phyloP scores from a whole-genome alignment of 2,797 vertebrate genomes.

The Erpetoichthys calabaricus region DNA sequence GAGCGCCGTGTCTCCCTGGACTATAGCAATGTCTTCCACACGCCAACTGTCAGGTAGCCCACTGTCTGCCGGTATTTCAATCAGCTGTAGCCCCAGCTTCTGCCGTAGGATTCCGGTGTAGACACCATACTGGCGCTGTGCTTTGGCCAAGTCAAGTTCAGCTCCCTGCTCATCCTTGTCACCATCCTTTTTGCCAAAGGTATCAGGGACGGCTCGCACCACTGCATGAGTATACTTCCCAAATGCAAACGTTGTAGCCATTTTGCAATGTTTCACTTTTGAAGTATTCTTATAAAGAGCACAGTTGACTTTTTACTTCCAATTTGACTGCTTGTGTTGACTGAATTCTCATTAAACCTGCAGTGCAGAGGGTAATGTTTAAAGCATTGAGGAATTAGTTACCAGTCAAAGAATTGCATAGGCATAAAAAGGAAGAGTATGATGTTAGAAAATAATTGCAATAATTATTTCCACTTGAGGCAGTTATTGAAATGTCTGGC shows the following conservation, averaged over 20 bases:
- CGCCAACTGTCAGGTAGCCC: conserved; percentile 66
- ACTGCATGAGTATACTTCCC: conserved; percentile 77
- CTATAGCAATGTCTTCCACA: conserved; percentile 68
- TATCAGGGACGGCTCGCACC: conserved; percentile 66
- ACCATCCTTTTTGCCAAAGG: conserved; percentile 43
- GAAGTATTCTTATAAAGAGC: background rate
- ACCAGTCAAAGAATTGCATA: too few relatives aligned
- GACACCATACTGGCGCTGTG: conserved; percentile 76
- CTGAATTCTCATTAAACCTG: too few relatives aligned
- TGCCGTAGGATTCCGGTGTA: conserved; percentile 75
- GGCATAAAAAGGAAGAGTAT: too few relatives aligned
- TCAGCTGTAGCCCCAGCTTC: conserved; percentile 77
- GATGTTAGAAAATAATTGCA: too few relatives aligned
- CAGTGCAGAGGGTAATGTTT: too few relatives aligned
- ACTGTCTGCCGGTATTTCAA: conserved; percentile 67
- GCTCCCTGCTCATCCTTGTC: conserved; percentile 22
- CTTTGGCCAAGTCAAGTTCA: conserved; percentile 66
- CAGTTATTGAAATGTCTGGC: too few relatives aligned
- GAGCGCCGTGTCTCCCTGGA: conserved; percentile 75
- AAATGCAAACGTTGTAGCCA: conserved; percentile 53
- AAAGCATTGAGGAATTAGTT: too few relatives aligned
- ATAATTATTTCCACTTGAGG: too few relatives aligned
- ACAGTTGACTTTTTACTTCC: too few relatives aligned
- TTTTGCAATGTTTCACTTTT: conserved; percentile 11
- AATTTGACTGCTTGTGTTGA: too few relatives aligned